phyloP scores from a whole-genome alignment of 2,797 vertebrate species.

The Rhinoraja longicauda region DNA sequence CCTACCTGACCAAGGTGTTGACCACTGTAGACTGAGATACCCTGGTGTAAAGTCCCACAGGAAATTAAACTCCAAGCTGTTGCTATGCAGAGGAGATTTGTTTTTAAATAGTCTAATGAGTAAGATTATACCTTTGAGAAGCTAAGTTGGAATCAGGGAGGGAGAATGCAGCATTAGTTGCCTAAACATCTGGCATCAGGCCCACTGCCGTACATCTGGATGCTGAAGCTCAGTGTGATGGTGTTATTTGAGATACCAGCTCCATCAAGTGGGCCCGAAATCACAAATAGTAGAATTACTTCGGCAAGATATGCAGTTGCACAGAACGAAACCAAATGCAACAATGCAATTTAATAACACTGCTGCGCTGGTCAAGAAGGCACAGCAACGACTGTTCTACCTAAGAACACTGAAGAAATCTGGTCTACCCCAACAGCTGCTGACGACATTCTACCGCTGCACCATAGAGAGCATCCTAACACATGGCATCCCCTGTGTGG shows the following conservation, averaged over 20 bases:
- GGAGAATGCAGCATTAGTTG: not conserved
- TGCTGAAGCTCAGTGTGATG: not conserved
- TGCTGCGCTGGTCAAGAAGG: too few species aligned
- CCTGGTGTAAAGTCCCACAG: not conserved
- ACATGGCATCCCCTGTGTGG: too few species aligned
- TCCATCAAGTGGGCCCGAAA: not conserved
- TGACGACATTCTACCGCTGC: too few species aligned
- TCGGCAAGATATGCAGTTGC: not conserved
- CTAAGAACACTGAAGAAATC: too few species aligned
- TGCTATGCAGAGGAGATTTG: not conserved
- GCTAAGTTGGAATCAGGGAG: not conserved
- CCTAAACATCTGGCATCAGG: not conserved
- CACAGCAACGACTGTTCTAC: too few species aligned
- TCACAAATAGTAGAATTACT: not conserved
- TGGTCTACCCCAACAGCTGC: too few species aligned
- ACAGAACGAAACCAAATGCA: not conserved
- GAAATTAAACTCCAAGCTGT: not conserved
- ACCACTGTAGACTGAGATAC: not conserved
- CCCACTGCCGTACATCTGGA: not conserved
- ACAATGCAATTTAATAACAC: not conserved
- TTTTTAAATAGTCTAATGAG: not conserved
- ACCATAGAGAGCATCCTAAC: too few species aligned
- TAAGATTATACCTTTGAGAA: not conserved
- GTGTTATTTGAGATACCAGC: not conserved
- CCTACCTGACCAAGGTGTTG: not conserved